Conservation (phyloP, 2,113 vertebrate genomes). For the Hippoglossus stenolepis region DNA sequence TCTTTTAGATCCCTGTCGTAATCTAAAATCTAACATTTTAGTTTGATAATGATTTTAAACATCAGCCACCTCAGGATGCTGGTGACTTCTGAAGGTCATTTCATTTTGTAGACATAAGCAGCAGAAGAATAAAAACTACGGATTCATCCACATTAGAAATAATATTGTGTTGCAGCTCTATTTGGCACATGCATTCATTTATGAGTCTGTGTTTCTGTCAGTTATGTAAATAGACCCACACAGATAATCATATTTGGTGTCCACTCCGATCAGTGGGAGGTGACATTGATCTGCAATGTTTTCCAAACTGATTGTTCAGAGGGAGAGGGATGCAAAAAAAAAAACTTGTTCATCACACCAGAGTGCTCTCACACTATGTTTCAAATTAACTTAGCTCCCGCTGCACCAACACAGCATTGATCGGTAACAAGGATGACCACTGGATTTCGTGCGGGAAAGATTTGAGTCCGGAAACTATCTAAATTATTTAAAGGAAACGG, state of each 20-base stretch:
- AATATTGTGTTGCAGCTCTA: not conserved
- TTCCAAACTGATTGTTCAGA: slow-evolving; percentile 26
- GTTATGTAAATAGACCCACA: not conserved
- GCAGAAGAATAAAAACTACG: too few relatives aligned
- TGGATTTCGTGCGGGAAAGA: slow-evolving; percentile 10
- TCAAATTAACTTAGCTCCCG: slow-evolving; percentile 35
- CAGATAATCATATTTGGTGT: not conserved
- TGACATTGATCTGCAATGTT: slow-evolving; percentile 17
- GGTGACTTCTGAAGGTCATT: too few relatives aligned
- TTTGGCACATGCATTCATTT: not conserved
- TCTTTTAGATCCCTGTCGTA: too few relatives aligned
- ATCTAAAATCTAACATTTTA: too few relatives aligned
- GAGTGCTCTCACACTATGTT: slow-evolving; percentile 5
- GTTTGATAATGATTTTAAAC: too few relatives aligned
- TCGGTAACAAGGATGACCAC: not conserved
- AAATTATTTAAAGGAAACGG: not conserved
- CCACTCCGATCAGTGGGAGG: slow-evolving; percentile 2
- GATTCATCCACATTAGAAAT: not conserved
- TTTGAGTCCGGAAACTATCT: not conserved
- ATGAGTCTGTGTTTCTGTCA: not conserved
- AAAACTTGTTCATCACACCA: slow-evolving; percentile 14
- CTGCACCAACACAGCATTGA: slow-evolving; percentile 11
- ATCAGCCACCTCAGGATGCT: too few relatives aligned
- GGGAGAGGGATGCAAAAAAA: slow-evolving; percentile 18
- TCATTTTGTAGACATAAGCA: too few relatives aligned